Percentiles rank a stretch among this genome's conserved stretches.
These are phyloP conservation scores for Cryptophagus acutangulus DNA, from an alignment of 2,888 invertebrate genomes.

Conservation along the genomic window DNA sequence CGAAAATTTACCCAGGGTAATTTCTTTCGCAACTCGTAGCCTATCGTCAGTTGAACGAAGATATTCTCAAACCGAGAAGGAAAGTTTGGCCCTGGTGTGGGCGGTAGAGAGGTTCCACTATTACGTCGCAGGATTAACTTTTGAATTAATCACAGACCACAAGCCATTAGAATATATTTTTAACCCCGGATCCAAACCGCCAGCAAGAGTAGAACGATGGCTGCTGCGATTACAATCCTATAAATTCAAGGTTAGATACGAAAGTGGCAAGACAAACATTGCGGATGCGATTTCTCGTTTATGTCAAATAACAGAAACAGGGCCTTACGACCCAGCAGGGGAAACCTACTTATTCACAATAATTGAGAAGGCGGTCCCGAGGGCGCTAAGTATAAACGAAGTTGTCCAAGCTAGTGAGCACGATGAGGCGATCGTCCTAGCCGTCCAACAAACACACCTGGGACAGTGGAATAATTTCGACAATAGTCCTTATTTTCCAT, in stretches of 20 bases:
- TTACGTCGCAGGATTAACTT: slow-evolving; percentile 18
- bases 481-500: slow-evolving; percentile 20
- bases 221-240: slow-evolving; percentile 17
- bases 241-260: slow-evolving; percentile 14
- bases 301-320: no score
- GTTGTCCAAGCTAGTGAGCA: no score
- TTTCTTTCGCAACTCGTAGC: slow-evolving; percentile 21
- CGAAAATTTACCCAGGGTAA: slow-evolving; percentile 14
- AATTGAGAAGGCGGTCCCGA: no score
- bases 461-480: no score
- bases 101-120: slow-evolving; percentile 17
- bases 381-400: no score
- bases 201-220: slow-evolving; percentile 17
- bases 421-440: no score
- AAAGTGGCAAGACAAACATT: slow-evolving; percentile 15
- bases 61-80: slow-evolving; percentile 36
- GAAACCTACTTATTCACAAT: no score
- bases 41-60: slow-evolving; percentile 20
- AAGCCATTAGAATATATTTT: slow-evolving; percentile 37
- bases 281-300: slow-evolving; percentile 18
- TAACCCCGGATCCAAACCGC: slow-evolving; percentile 26
- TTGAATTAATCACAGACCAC: slow-evolving; percentile 28
- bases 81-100: slow-evolving; percentile 16
- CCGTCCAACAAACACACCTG: no score
- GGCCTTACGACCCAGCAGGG: no score